Evolutionary conservation across 2,113 vertebrate genomes (phyloP), one percentile per base, ranked within the genome.

Genomic region (Macrotus californicus): DNA sequence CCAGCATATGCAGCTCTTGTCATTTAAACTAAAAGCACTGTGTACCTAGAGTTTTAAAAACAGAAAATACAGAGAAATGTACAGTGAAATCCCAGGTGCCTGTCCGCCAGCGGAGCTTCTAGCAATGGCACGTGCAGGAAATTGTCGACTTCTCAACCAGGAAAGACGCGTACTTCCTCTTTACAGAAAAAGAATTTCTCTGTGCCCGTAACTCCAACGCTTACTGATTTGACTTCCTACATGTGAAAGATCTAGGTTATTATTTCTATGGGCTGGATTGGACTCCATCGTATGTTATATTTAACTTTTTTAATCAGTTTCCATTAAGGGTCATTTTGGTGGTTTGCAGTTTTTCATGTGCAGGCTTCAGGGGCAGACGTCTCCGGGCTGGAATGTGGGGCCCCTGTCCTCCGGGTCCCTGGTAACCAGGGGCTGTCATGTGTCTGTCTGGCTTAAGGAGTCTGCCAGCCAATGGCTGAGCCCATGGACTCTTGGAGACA

Each of bases 321-420:
- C 21, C n/a, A 36, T 21, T 39, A 13, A 26, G 34, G 29, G 34
- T n/a, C 13, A 6, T 36, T 73, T 54, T 0, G 4, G 19, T 29
- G 50, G 13, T 43, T 64, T 79, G 92, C 64, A 94, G 66, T 54
- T 59, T 97, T 29, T 94, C 95, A 69, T 18, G 46, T 83, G 96
- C 83, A 46, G 85, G 56, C 19, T 97, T 95, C 66, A 72, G 46
- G 93, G 87, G 90, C 14, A 86, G 95, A 93, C 87, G 84, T 82
- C 96, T 96, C 56, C 64, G 81, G 89, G 31, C 3, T 4, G 48
- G 89, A 95, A 94, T 87, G 85, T 93, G 54, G 93, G 43, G 86
- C 87, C 2, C 94, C 52, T 54, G 52, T 54, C 52, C 52, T 54
- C 19, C 19, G 7, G 52, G 52, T 54, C 52, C 52, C 21, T 56